These are phyloP conservation scores for Drosophila bunnanda DNA, from an alignment of 2,888 invertebrate genomes.

Conservation along the genomic window DNA sequence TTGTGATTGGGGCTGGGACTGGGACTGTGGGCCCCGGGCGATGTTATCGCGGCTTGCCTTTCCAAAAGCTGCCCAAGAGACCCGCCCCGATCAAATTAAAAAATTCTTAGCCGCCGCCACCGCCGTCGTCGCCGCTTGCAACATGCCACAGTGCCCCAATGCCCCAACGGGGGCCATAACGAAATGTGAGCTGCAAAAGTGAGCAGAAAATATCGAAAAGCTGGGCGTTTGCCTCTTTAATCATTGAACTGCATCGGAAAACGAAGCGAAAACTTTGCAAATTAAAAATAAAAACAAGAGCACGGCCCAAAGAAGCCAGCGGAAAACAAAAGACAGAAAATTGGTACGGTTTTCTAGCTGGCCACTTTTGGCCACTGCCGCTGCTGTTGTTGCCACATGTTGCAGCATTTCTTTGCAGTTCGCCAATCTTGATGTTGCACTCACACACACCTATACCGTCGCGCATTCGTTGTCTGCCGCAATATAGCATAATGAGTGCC, in stretches of 20 bases:
- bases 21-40: constrained; percentile 42
- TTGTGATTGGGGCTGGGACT: constrained; percentile 12
- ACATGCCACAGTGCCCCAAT: constrained; percentile 58
- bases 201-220: constrained; percentile 66
- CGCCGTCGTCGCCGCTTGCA: constrained; percentile 51
- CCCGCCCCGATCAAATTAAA: constrained; percentile 67
- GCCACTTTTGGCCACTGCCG: constrained; percentile 28
- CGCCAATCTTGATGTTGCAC: constrained; percentile 68
- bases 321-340: constrained; percentile 74
- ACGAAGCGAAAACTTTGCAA: constrained; percentile 69
- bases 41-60: constrained; percentile 72
- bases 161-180: constrained; percentile 56
- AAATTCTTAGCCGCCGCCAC: constrained; percentile 66
- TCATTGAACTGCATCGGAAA: constrained; percentile 79
- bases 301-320: constrained; percentile 42
- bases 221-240: constrained; percentile 79
- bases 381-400: constrained; percentile 73
- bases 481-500: constrained; percentile 59
- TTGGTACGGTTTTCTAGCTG: constrained; percentile 27
- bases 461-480: constrained; percentile 5
- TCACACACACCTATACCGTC: constrained; percentile 17
- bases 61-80: constrained; percentile 62
- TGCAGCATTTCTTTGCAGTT: constrained; percentile 77
- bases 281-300: constrained; percentile 70
- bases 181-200: constrained; percentile 52